phyloP scores from a whole-genome alignment of 2,888 invertebrate species.

The Belgica antarctica region DNA sequence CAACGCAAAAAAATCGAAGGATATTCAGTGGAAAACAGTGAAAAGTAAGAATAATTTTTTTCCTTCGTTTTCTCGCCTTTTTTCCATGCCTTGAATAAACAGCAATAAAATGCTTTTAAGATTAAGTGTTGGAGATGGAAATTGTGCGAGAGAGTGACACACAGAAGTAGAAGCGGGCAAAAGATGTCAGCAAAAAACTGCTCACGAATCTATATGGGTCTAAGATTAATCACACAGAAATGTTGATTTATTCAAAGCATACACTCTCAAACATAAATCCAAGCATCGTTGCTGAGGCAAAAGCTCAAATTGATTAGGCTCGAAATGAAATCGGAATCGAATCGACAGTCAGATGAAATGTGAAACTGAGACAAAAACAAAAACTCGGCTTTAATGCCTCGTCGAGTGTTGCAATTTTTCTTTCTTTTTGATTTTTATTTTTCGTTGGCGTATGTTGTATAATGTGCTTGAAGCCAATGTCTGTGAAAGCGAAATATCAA shows the following conservation, averaged over 20 bases:
- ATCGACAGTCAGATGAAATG: neutral
- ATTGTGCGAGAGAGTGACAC: neutral
- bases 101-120: constrained; percentile 13
- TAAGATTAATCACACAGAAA: constrained; percentile 18
- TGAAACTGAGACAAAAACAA: constrained; percentile 4
- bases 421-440: neutral
- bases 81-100: constrained; percentile 2
- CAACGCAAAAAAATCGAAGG: constrained; percentile 13
- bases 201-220: neutral
- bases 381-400: neutral
- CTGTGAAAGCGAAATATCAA: constrained; percentile 33
- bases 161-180: no score
- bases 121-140: constrained; percentile 26
- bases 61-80: constrained; percentile 25
- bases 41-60: constrained; percentile 19
- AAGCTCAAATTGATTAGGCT: neutral
- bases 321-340: neutral
- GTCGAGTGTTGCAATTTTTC: constrained; percentile 20
- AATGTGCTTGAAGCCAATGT: constrained; percentile 1
- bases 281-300: neutral
- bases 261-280: neutral
- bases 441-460: neutral
- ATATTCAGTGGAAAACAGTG: constrained; percentile 17
- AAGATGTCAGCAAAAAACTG: neutral
- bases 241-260: constrained; percentile 29